Evolutionary conservation across 2,797 vertebrate genomes (phyloP).

Genomic region (Neomorphus geoffroyi): DNA sequence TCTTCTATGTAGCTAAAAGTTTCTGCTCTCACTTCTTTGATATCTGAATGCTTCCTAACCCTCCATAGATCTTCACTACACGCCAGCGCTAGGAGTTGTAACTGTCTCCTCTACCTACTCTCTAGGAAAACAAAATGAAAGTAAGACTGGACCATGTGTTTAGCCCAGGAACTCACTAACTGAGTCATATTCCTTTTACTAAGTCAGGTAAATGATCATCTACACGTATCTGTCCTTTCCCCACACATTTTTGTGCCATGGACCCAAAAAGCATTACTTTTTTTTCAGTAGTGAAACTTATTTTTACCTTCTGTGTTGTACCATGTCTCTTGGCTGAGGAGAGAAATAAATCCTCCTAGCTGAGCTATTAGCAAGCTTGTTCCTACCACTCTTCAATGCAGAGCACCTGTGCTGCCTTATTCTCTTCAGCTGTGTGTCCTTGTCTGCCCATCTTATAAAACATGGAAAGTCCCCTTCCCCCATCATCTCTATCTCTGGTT

Average conservation of each 20-base stretch:
- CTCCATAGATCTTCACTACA: not conserved
- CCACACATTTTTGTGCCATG: not conserved
- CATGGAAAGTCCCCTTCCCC: not conserved
- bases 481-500: not conserved
- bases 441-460: conserved; percentile 12
- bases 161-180: not conserved
- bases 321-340: not conserved
- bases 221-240: not conserved
- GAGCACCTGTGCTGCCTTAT: not conserved
- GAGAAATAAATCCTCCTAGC: not conserved
- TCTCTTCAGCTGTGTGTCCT: conserved; percentile 27
- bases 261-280: not conserved
- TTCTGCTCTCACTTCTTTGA: not conserved
- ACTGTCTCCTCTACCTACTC: not conserved
- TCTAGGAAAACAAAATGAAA: not conserved
- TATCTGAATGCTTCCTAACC: not conserved
- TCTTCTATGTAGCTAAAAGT: not conserved
- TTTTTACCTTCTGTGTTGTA: not conserved
- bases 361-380: not conserved
- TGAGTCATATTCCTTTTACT: not conserved
- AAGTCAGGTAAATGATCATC: not conserved
- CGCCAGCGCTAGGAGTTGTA: not conserved
- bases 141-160: not conserved
- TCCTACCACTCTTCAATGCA: not conserved
- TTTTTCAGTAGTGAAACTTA: not conserved